These are phyloP conservation scores for Sylvilagus bachmani DNA, from an alignment of 2,113 vertebrate species.

Conservation along the genomic window DNA sequence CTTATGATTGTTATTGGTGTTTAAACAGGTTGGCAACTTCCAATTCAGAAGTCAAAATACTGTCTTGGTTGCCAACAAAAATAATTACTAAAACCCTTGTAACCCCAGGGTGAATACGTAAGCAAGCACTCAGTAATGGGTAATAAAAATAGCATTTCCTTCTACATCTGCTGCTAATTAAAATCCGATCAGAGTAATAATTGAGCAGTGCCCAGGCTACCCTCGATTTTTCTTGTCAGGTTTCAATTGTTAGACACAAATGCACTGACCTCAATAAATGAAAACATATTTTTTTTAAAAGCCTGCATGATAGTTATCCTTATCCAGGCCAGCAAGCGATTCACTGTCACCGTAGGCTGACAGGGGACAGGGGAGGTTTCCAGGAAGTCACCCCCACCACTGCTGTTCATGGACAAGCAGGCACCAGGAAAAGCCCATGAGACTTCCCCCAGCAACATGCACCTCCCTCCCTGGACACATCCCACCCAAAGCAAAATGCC, in stretches of 20 bases:
- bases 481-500: not conserved
- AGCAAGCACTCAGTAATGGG: conserved; percentile 83
- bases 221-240: conserved; percentile 83
- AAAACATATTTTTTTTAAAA: conserved; percentile 81
- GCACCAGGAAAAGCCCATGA: not conserved
- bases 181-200: conserved; percentile 91
- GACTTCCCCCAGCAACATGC: not conserved
- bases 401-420: conserved; percentile 53
- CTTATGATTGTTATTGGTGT: conserved; percentile 11
- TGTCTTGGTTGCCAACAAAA: conserved; percentile 78
- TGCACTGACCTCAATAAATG: conserved; percentile 85
- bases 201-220: conserved; percentile 88
- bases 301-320: conserved; percentile 72
- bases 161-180: conserved; percentile 89
- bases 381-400: conserved; percentile 27
- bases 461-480: not conserved
- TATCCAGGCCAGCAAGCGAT: conserved; percentile 87
- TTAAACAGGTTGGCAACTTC: conserved; percentile 67
- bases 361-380: conserved; percentile 36
- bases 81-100: conserved; percentile 81
- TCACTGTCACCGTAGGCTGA: conserved; percentile 75
- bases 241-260: conserved; percentile 86
- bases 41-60: conserved; percentile 74
- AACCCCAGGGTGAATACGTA: conserved; percentile 84
- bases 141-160: conserved; percentile 87